A percentile compares a stretch with the other conserved stretches of the same genome.
phyloP scores from a whole-genome alignment of 2,113 vertebrate species.

The Callopanchax toddi region DNA sequence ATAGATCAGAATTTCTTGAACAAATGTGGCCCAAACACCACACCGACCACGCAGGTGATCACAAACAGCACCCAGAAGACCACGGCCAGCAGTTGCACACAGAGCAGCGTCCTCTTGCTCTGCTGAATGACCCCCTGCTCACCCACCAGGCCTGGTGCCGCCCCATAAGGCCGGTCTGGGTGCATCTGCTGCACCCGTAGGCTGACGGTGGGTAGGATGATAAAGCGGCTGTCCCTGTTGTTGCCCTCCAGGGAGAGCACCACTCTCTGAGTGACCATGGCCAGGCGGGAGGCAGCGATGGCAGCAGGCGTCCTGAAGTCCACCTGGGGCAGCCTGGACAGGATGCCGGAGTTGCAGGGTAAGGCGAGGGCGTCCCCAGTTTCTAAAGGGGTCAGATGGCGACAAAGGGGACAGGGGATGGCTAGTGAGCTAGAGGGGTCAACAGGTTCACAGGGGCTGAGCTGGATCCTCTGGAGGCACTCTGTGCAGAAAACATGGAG shows the following conservation, averaged over 20 bases:
- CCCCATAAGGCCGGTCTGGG: conserved; percentile 16
- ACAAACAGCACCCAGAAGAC: conserved; percentile 79
- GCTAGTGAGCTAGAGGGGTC: conserved; percentile 45
- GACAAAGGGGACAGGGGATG: conserved; percentile 80
- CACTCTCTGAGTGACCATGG: conserved; percentile 76
- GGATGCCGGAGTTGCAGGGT: conserved; percentile 76
- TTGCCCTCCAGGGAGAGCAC: conserved; percentile 75
- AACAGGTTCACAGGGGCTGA: conserved; percentile 47
- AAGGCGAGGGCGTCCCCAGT: conserved; percentile 63
- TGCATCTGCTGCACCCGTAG: conserved; percentile 82
- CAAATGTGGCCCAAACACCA: conserved; percentile 75
- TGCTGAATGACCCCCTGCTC: conserved; percentile 60
- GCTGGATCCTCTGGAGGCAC: conserved; percentile 79
- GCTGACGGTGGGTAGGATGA: conserved; percentile 82
- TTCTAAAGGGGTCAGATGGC: conserved; percentile 75
- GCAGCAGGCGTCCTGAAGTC: conserved; percentile 62
- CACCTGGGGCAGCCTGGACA: conserved; percentile 65
- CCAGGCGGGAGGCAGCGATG: conserved; percentile 41
- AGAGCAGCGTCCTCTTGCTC: conserved; percentile 65
- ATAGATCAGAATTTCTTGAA: conserved; percentile 47
- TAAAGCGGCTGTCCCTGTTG: conserved; percentile 69
- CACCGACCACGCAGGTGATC: conserved; percentile 74
- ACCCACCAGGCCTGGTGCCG: conserved; percentile 30
- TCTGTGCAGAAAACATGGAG: conserved; percentile 82
- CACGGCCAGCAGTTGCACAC: conserved; percentile 76